Evolutionary conservation across 2,797 vertebrate species (phyloP), one percentile per base, ranked within the genome.

Genomic region (Chromis chromis): DNA sequence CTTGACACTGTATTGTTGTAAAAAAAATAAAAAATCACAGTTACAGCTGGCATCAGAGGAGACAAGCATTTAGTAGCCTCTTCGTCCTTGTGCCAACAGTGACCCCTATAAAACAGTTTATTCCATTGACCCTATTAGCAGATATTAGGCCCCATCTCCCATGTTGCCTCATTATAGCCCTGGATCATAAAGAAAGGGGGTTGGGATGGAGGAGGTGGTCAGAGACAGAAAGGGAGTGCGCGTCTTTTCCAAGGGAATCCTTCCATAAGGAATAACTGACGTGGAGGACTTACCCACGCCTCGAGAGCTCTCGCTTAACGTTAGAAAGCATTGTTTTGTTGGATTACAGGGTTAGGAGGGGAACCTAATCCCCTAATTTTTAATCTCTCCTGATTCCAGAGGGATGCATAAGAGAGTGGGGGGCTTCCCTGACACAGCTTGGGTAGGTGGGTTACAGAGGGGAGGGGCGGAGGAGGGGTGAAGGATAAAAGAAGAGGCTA

Each of bases 191-290:
- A 86, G 65, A 85, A 24, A 33, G 54, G 54, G 27, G 54, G 84
- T 74, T 82, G 83, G 82, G 84, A 70, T 39, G 28, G 65, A 86
- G 73, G 78, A 83, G 77, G 76, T 62, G 63, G 65, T 69, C 4
- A 42, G 83, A 88, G 81, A 87, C 84, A 81, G 86, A 91, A 86
- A 84, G 81, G 74, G 76, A 89, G 86, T 58, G 67, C 16, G 88
- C 62, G 69, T 89, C 85, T 93, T 92, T 92, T 94, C 89, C 79
- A 48, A 91, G 91, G 92, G 91, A 93, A 94, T 88, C 86, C 79
- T 86, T 90, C 92, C 92, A 93, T 93, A 94, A 93, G 93, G 92
- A 92, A 84, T 91, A 94, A 94, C 93, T 83, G 93, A 92, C 90
- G 71, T 31, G 50, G 75, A 79, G 89, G 88, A 93, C 84, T 91